Conservation (phyloP, 35 echinoderm and acorn worm species). For the Patiria miniata region DNA sequence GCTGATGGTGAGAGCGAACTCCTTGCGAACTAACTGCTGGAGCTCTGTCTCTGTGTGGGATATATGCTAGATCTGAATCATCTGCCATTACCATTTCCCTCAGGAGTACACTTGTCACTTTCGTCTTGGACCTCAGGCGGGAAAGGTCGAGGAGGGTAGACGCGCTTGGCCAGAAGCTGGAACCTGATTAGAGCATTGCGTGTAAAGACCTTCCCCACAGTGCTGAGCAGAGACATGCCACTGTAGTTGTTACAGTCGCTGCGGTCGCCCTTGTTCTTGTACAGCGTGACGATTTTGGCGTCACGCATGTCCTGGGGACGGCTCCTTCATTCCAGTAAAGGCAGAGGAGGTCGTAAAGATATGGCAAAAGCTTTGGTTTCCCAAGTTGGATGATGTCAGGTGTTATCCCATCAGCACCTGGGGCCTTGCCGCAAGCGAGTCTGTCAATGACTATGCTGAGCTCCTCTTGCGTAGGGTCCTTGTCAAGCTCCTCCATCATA, state of each 20-base stretch:
- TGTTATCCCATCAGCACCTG: slow-evolving; percentile 44
- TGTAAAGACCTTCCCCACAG: slow-evolving; percentile 44
- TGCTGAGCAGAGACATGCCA: slow-evolving; percentile 46
- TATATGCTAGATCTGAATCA: no score
- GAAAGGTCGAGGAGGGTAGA: slow-evolving; percentile 21
- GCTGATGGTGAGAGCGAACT: no score
- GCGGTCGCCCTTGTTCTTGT: slow-evolving; percentile 63
- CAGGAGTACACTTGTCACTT: background rate
- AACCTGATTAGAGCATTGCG: slow-evolving; percentile 23
- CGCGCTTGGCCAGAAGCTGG: slow-evolving; percentile 45
- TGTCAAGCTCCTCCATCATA: slow-evolving; percentile 28
- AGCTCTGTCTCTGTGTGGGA: no score
- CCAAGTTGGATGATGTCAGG: slow-evolving; percentile 40
- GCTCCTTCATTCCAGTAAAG: slow-evolving; percentile 30
- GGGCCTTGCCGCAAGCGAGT: slow-evolving; percentile 31
- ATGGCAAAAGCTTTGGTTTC: background rate
- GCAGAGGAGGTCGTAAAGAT: slow-evolving; percentile 26
- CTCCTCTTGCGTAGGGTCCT: slow-evolving; percentile 41
- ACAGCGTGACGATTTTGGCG: slow-evolving; percentile 54
- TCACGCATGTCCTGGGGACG: slow-evolving; percentile 47
- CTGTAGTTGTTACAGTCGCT: no score
- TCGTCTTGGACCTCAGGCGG: slow-evolving; percentile 29
- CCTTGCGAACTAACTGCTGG: no score
- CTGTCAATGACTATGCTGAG: slow-evolving; percentile 48
- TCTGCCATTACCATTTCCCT: slow-evolving; percentile 43